Evolutionary conservation across 2,113 vertebrate species (phyloP), one percentile per base, ranked within the genome.

Genomic region (Saguinus imperator): DNA sequence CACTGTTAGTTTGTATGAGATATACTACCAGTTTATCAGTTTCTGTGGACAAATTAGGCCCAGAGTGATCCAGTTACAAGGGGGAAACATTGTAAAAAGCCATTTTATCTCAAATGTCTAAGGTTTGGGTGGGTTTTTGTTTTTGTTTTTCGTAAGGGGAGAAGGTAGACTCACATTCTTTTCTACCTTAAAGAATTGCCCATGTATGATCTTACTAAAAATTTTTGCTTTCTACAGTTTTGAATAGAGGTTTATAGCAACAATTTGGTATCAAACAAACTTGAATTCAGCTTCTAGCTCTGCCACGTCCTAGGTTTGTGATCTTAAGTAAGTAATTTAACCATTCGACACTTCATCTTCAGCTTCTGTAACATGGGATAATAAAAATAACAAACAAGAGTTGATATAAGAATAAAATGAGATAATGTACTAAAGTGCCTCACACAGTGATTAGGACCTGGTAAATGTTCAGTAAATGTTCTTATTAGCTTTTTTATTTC

Each of bases 321-420:
- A 84, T 87, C 52, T 23, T 94, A 93, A 94, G 61, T 64, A 64
- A 64, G 61, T 64, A 64, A 64, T 72, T 83, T 64, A 91, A 92
- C 50, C 50, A 66, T 43, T 82, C n/a, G 87, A 8, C 11, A 77
- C 6, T 61, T 70, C 87, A 66, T 45, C 75, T 96, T 96, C 95
- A 52, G 87, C 13, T 83, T 87, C 64, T 76, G 48, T 55, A 72
- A 86, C 27, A 11, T 94, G 85, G 35, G 29, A 73, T 94, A 82
- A 87, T 90, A 89, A 86, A 85, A 96, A 89, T 86, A n/a, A 43
- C 79, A 91, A 73, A 89, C 25, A 11, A 89, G 40, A 85, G 58
- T 37, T 86, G 32, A 40, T 82, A 4, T 32, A 87, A 79, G 37
- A 87, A 25, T 95, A 90, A 95, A 90, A 87, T 73, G 57, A 92